These are phyloP conservation scores for Pseudorasbora parva DNA, from an alignment of 2,113 vertebrate species.

Conservation along the genomic window DNA sequence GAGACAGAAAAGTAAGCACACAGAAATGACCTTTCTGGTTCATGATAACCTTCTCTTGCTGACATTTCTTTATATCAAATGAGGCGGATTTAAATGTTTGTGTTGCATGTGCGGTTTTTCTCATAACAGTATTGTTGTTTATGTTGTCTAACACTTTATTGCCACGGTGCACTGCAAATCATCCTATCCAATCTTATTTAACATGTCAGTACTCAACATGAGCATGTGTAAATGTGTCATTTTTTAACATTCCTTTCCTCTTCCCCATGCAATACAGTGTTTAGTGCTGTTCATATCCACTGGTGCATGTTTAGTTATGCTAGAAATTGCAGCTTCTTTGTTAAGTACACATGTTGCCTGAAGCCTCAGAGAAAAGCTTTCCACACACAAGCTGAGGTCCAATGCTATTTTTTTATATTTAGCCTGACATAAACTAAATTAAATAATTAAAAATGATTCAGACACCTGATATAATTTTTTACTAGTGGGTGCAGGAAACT, in stretches of 20 bases:
- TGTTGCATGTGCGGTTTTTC: not conserved
- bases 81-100: conserved; percentile 12
- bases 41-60: conserved; percentile 8
- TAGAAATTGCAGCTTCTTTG: conserved; percentile 34
- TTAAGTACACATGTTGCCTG: conserved; percentile 23
- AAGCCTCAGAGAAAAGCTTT: conserved; percentile 13
- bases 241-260: not conserved
- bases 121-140: not conserved
- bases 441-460: no score
- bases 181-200: not conserved
- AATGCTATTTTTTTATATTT: not conserved
- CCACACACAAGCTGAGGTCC: not conserved
- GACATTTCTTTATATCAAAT: not conserved
- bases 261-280: not conserved
- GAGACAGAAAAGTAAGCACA: conserved; percentile 28
- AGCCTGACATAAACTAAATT: no score
- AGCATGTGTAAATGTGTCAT: not conserved
- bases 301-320: conserved; percentile 36
- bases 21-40: conserved; percentile 19
- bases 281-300: conserved; percentile 24
- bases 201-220: not conserved
- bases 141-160: conserved; percentile 2
- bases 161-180: not conserved
- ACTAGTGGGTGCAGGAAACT: no score
- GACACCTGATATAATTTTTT: no score